A percentile compares a stretch with the other conserved stretches of the same genome.
These are phyloP conservation scores for Desmophyllum pertusum DNA, from an alignment of 92 coral and sea anemone genomes.

Conservation along the genomic window DNA sequence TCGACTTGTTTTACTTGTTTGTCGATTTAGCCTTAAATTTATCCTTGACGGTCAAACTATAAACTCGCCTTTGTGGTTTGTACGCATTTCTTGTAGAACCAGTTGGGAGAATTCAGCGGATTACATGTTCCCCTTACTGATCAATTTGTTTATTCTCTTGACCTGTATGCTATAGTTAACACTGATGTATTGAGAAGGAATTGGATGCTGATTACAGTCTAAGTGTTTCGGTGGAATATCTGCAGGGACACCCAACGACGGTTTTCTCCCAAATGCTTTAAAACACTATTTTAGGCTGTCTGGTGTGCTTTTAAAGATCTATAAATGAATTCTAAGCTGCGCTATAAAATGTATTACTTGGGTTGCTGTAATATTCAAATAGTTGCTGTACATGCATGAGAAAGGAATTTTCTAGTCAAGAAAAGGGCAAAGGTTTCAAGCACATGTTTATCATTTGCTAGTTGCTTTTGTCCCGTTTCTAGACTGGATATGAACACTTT, in stretches of 20 bases:
- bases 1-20: no score
- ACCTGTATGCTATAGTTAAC: background rate
- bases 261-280: no score
- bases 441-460: conserved; percentile 97
- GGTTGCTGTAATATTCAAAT: background rate
- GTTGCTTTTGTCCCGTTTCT: conserved; percentile 99
- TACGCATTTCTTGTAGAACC: background rate
- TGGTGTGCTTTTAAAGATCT: no score
- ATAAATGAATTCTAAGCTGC: no score
- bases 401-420: background rate
- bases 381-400: background rate
- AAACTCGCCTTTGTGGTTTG: no score
- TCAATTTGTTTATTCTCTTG: background rate
- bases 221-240: background rate
- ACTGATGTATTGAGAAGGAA: background rate
- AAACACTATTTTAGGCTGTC: no score
- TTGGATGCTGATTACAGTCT: background rate
- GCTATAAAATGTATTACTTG: no score
- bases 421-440: conserved; percentile 74
- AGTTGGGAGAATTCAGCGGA: background rate
- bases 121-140: background rate
- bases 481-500: conserved; percentile 15
- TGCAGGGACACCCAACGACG: no score
- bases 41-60: no score
- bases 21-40: no score